Evolutionary conservation across 2,888 invertebrate species (phyloP), one percentile per base, ranked within the genome.

Genomic region (Syrphus vitripennis): DNA sequence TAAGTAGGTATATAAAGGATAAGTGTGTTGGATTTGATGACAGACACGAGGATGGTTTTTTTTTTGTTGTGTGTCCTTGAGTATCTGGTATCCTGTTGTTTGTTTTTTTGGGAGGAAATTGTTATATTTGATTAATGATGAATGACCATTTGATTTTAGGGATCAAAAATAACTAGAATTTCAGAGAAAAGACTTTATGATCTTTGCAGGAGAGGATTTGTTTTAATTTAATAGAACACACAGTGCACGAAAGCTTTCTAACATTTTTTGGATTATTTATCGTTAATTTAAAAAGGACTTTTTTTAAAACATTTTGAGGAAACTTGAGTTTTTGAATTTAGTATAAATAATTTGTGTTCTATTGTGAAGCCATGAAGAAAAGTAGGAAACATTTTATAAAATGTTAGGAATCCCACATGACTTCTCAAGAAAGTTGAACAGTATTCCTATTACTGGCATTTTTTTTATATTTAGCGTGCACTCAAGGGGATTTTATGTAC

Each of bases 51-150:
- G 53, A 31, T 9, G 1, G 19, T 31, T 34, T 26, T 26, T 24
- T 34, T 34, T 34, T 9, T 34, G 9, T 31, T 3, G 24, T 21
- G 14, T 2, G 5, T 24, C 67, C n/a, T 50, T 31, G 34, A 34
- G 45, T 42, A 26, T 29, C 37, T 53, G 19, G n/a, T 45, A 26
- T 29, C 55, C 19, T 31, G 14, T 42, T 55, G 14, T 19, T 70
- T 67, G 24, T 24, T 16, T 40, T 48, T 19, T 9, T 45, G 21
- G 3, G 42, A 53, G 48, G 40, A 65, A 82, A 75, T 77, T 74
- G 70, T 59, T 67, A 50, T 50, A 70, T 82, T 65, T 82, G 77
- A 82, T 86, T 86, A 82, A 86, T 86, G 86, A 78, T 78, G 61
- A 74, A 21, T 86, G 82, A 70, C 74, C 50, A 57, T 82, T 82